Conservation (phyloP, 1,140 invertebrate species). For the Epicauta chinensis region DNA sequence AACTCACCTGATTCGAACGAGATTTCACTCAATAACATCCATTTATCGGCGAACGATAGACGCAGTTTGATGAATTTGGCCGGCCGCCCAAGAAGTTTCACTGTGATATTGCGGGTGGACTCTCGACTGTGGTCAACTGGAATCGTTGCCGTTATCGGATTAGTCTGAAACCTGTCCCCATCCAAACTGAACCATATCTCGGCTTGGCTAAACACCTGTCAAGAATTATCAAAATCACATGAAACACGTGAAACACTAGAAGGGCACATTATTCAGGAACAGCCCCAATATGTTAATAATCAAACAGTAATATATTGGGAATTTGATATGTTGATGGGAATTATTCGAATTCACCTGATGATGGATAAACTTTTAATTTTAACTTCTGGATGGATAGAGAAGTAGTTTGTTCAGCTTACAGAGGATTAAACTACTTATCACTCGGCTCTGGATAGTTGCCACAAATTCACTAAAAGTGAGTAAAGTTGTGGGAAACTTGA, state of each 20-base stretch:
- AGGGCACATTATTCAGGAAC: too few species aligned
- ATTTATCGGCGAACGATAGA: conserved; percentile 74
- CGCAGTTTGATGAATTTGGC: conserved; percentile 71
- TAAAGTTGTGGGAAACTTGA: too few species aligned
- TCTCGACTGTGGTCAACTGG: conserved; percentile 66
- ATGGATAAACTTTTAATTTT: too few species aligned
- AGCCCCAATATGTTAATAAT: too few species aligned
- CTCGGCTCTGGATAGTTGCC: too few species aligned
- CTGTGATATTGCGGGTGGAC: conserved; percentile 72
- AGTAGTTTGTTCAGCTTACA: too few species aligned
- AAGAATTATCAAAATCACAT: conserved; percentile 24
- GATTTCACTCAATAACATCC: conserved; percentile 86
- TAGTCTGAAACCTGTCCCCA: conserved; percentile 62
- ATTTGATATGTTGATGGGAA: too few species aligned
- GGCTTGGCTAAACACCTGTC: conserved; percentile 62
- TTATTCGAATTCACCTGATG: too few species aligned
- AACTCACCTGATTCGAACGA: conserved; percentile 69
- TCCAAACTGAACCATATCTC: conserved; percentile 73
- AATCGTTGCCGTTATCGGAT: conserved; percentile 58
- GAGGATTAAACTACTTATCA: too few species aligned
- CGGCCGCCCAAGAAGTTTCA: conserved; percentile 70
- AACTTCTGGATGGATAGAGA: too few species aligned
- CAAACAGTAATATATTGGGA: too few species aligned
- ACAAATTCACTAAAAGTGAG: too few species aligned
- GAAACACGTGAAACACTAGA: not conserved